Base-by-base conservation (phyloP, 2,888 invertebrate genomes). In the Euphydryas editha region DNA sequence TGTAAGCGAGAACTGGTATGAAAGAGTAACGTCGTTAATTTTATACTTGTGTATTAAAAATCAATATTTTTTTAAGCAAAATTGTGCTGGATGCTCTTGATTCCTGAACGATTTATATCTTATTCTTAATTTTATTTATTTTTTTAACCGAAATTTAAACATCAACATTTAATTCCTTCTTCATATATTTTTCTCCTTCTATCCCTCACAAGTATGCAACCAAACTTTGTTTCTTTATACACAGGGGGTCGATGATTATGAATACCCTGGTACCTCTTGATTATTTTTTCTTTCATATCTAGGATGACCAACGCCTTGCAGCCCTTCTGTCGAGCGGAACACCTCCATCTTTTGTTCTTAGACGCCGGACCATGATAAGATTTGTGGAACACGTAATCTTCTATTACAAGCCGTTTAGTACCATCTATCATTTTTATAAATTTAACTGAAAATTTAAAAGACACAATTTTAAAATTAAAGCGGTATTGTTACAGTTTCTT, bases 261-360 rank as follows among this genome's bases (percentile, higher is more conserved):
- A 21, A 47, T n/a, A 5, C 62, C 65, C 1, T 57, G 44, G 0
- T 64, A 60, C 21, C 58, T 69, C 5, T 62, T 2, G 13, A 71
- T 42, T 1, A 20, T 0, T n/a, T 18, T 39, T 24, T 67, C 62
- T 6, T 65, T 15, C 20, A n/a, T 60, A 18, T 69, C 71, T 10
- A 71, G 37, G 11, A 69, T 59, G 17, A 73, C 75, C 30, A 62
- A 76, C 0, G 81, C 78, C 47, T 72, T 69, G 61, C 76, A 76
- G 0, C 65, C 64, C 18, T 62, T 73, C 42, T 65, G 56, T n/a
- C 61, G 47, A 8, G 67, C 44, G 1, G 75, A 74, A 56, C 76
- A 76, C 4, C 62, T 59, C 65, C 72, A 78, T 8, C 76, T 70
- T 6, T 59, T 68, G 15, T 61, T 67, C 1, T 69, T 68, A 20